Evolutionary conservation across 2,888 invertebrate genomes (phyloP), one percentile per base, ranked within the genome.

Genomic region (Caenorhabditis macrosperma): DNA sequence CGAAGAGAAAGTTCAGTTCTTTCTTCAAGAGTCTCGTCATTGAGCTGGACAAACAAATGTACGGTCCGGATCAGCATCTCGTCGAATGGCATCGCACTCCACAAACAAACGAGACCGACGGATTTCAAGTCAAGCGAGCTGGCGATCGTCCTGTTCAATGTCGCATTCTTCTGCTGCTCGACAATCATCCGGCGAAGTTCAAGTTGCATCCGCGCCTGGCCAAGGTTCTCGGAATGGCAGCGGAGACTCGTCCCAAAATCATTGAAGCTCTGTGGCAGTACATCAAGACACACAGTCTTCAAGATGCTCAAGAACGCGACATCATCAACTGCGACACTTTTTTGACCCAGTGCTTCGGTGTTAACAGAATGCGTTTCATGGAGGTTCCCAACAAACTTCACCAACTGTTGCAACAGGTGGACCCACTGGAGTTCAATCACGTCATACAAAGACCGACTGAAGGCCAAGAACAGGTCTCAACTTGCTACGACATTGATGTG

Each of bases 31-130:
- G 97, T 87, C 93, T 99, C 89, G 98, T 99, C 20, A 99, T 99
- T 91, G 99, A 99, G 92, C 92, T 99, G 90, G 99, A 99, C 92
- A 99, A 98, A 92, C 97, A 99, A 91, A 93, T 99, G 86, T 99
- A 99, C 92, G 99, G 99, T 0, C 99, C 99, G 1, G 99, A 99
- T 92, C 99, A 99, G 92, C 99, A 99, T 92, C 93, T 99, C 81
- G 99, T 99, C 28, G 99, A 99, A 93, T 99, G 99, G 99, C 99
- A 99, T 92, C 94, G 99, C 91, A 98, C 98, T 3, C 94, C 96
- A 64, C 95, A 95, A 77, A 99, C 99, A n/a, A 97, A 97, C 92
- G 97, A 97, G 93, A 97, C 97, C 10, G 93, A 93, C 87, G 93
- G 93, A 22, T 93, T 92, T 84, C 93, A 96, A 93, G 71, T 72